Base-by-base conservation (phyloP, 2,888 invertebrate genomes). In the Lathronympha strigana region DNA sequence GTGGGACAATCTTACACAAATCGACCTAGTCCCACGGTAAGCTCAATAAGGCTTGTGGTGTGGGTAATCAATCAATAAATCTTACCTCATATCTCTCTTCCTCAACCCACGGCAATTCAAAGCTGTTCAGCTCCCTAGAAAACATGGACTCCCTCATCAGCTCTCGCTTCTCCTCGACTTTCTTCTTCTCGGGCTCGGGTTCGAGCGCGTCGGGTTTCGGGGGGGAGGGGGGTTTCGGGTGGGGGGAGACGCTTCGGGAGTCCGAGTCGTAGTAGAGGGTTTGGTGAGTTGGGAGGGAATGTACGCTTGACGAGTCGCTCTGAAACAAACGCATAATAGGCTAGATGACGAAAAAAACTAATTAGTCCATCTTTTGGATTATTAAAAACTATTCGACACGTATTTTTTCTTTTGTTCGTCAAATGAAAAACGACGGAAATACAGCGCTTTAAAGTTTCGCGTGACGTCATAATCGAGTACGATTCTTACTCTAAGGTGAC, bases 301-400 rank as follows among this genome's bases (percentile, higher is more conserved):
- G 78, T n/a, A 84, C 75, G 72, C 88, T 89, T 0, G 90, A 90
- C 0, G 90, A 82, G 61, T 90, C 90, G 60, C 87, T 89, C 88
- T 90, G 77, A 0, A 69, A 70, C 6, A 11, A 33, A 19, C 36
- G 11, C n/a, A 5, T 36, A 36, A 4, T 5, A n/a, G n/a, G n/a
- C n/a, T n/a, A n/a, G n/a, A n/a, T n/a, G n/a, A n/a, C n/a, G n/a
- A n/a, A n/a, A n/a, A n/a, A n/a, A n/a, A n/a, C n/a, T n/a, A n/a
- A n/a, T n/a, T n/a, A n/a, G n/a, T n/a, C n/a, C n/a, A n/a, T n/a
- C n/a, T n/a, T n/a, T n/a, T n/a, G n/a, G n/a, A n/a, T n/a, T n/a
- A n/a, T n/a, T n/a, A n/a, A n/a, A n/a, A n/a, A n/a, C n/a, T n/a
- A n/a, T n/a, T n/a, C n/a, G n/a, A n/a, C n/a, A n/a, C n/a, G n/a